A percentile compares a stretch with the other conserved stretches of the same genome.
Evolutionary conservation across 2,888 invertebrate genomes (phyloP).

Genomic region (Nebria brevicollis): DNA sequence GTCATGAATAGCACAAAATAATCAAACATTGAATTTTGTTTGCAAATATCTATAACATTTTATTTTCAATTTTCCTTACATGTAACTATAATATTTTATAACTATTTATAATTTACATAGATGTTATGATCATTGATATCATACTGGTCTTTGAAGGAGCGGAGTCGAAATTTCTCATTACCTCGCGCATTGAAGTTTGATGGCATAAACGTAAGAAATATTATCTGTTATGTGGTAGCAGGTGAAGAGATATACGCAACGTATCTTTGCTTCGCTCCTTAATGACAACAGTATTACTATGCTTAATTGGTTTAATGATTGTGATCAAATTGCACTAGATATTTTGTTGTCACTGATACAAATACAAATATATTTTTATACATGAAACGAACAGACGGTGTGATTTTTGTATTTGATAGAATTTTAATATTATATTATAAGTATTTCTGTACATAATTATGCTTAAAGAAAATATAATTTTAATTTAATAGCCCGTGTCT

Average conservation of each 20-base stretch:
- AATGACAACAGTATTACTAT: neutral
- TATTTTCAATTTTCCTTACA: neutral
- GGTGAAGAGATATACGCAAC: too few relatives aligned
- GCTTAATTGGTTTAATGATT: constrained; percentile 13
- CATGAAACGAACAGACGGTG: constrained; percentile 20
- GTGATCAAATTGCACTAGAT: constrained; percentile 8
- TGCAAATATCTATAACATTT: neutral
- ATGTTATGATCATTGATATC: neutral
- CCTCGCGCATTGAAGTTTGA: too few relatives aligned
- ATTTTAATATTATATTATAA: constrained; percentile 24
- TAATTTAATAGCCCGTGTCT: neutral
- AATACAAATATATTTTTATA: constrained; percentile 37
- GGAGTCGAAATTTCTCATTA: too few relatives aligned
- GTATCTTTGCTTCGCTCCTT: neutral
- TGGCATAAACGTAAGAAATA: too few relatives aligned
- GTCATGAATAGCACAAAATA: too few relatives aligned
- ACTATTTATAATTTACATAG: neutral
- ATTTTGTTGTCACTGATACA: constrained; percentile 9
- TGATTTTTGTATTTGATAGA: constrained; percentile 27
- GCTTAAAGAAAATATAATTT: constrained; percentile 8
- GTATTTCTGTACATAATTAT: constrained; percentile 37
- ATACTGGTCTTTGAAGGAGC: neutral
- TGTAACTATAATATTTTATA: neutral
- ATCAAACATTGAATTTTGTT: neutral
- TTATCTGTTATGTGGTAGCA: too few relatives aligned